Conservation (phyloP, 2,888 invertebrate species). For the Blera fallax region DNA sequence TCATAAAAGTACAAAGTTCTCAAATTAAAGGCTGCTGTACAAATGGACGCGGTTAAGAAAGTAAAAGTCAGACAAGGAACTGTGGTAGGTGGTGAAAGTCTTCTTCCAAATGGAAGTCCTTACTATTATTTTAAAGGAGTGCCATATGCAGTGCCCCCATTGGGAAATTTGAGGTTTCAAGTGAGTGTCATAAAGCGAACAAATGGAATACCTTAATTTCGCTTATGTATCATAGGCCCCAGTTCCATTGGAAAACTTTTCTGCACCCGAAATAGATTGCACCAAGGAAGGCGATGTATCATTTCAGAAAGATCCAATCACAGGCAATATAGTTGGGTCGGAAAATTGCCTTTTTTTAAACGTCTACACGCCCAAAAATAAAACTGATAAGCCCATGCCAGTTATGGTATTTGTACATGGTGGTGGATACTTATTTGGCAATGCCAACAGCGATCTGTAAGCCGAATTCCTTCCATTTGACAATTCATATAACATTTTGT, state of each 20-base stretch:
- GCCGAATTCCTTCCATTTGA: neutral
- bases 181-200: conserved; percentile 73
- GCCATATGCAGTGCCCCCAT: conserved; percentile 84
- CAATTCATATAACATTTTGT: neutral
- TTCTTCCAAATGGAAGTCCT: conserved; percentile 79
- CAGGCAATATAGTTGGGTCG: conserved; percentile 75
- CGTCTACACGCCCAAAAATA: conserved; percentile 78
- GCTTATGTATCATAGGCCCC: conserved; percentile 76
- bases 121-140: conserved; percentile 83
- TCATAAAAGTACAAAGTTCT: neutral
- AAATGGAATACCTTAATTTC: neutral
- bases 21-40: neutral
- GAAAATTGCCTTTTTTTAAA: conserved; percentile 80
- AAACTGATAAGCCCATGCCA: conserved; percentile 74
- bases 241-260: conserved; percentile 77
- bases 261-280: conserved; percentile 77
- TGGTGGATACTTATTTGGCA: conserved; percentile 79
- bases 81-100: conserved; percentile 81
- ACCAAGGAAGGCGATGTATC: conserved; percentile 77
- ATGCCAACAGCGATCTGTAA: conserved; percentile 78
- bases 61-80: conserved; percentile 82
- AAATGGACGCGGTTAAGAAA: conserved; percentile 65
- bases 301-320: conserved; percentile 77
- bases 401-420: conserved; percentile 81
- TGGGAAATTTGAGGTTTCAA: conserved; percentile 81